Evolutionary conservation across 2,888 invertebrate genomes (phyloP).

Genomic region (Lottia gigantea): DNA sequence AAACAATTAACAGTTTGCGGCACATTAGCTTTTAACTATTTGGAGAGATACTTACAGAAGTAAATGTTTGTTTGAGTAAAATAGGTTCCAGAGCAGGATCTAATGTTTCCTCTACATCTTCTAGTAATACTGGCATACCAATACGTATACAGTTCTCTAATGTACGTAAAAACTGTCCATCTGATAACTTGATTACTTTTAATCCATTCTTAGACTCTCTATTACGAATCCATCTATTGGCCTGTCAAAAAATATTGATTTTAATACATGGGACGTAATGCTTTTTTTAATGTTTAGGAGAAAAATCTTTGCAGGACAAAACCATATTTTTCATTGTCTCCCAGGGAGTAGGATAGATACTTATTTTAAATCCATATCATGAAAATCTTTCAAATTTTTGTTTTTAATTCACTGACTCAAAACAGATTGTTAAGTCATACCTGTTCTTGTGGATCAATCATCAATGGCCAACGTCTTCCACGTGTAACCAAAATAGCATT

Average conservation of each 20-base stretch:
- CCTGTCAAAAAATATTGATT: constrained; percentile 53
- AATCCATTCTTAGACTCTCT: constrained; percentile 64
- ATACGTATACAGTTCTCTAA: constrained; percentile 69
- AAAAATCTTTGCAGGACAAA: too few relatives aligned
- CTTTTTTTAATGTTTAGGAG: too few relatives aligned
- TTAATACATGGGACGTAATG: too few relatives aligned
- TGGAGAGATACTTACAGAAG: constrained; percentile 72
- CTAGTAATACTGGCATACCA: constrained; percentile 69
- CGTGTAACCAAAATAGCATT: constrained; percentile 69
- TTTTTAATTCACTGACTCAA: too few relatives aligned
- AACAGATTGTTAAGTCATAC: constrained; percentile 30
- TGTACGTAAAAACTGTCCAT: constrained; percentile 65
- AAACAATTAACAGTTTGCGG: too few relatives aligned
- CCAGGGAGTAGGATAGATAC: too few relatives aligned
- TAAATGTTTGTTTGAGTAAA: constrained; percentile 79
- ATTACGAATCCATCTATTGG: constrained; percentile 68
- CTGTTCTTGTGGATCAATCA: constrained; percentile 70
- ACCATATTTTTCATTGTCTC: too few relatives aligned
- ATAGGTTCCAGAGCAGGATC: constrained; percentile 69
- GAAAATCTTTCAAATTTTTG: too few relatives aligned
- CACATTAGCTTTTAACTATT: too few relatives aligned
- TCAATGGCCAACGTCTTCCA: constrained; percentile 69
- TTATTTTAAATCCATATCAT: too few relatives aligned
- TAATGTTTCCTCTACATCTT: constrained; percentile 66
- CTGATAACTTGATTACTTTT: constrained; percentile 68